These are phyloP conservation scores for Catharus minimus DNA, from an alignment of 2,113 vertebrate species.

Conservation along the genomic window DNA sequence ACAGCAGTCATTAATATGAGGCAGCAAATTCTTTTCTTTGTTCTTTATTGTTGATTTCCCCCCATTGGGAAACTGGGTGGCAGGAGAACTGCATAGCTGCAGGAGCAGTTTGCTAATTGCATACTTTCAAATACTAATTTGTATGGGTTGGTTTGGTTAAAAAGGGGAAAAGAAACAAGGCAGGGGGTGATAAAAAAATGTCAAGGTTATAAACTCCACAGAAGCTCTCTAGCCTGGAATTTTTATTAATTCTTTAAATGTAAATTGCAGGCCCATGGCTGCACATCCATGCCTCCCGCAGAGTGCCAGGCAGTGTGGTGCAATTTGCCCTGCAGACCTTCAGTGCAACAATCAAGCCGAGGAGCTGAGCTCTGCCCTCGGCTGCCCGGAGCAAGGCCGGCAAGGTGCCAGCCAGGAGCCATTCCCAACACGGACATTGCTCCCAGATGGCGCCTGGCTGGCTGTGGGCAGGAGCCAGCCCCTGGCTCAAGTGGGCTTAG, in stretches of 20 bases:
- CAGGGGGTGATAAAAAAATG: conserved; percentile 65
- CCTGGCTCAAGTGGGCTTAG: not conserved
- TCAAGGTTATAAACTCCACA: conserved; percentile 75
- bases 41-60: conserved; percentile 73
- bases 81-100: conserved; percentile 62
- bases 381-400: accelerated
- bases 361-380: not conserved
- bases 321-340: conserved; percentile 3
- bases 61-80: conserved; percentile 56
- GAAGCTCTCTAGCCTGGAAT: conserved; percentile 73
- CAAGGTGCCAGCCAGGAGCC: not conserved
- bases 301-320: conserved; percentile 37
- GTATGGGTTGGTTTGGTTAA: conserved; percentile 58
- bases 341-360: accelerated
- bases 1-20: conserved; percentile 66
- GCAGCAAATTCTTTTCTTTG: conserved; percentile 74
- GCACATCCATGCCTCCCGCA: conserved; percentile 68
- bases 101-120: conserved; percentile 71
- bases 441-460: not conserved
- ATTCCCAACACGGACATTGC: accelerated
- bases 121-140: conserved; percentile 73
- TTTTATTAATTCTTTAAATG: conserved; percentile 84
- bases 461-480: not conserved
- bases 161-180: conserved; percentile 59
- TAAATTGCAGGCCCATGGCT: conserved; percentile 65